phyloP scores from a whole-genome alignment of 2,888 invertebrate species.

The Plemyria rubiginata region DNA sequence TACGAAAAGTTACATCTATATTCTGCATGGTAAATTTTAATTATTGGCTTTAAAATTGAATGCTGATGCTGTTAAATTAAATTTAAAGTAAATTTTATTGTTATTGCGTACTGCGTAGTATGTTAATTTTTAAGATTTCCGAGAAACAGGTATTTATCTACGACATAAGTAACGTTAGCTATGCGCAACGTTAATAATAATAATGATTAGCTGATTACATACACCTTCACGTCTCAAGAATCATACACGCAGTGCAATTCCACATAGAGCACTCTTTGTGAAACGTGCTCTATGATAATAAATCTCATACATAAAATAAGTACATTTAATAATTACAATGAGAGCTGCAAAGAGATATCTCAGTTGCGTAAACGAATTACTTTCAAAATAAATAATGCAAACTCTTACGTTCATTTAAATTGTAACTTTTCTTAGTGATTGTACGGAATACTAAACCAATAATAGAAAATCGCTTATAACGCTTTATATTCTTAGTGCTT shows the following conservation, averaged over 20 bases:
- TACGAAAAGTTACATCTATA: constrained; percentile 11
- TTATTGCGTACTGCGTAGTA: not conserved
- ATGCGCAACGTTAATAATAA: constrained; percentile 2
- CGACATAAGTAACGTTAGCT: not conserved
- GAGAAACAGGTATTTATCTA: not conserved
- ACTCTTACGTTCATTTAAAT: constrained; percentile 24
- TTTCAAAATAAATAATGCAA: constrained; percentile 30
- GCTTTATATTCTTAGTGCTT: constrained; percentile 22
- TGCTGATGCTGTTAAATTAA: constrained; percentile 18
- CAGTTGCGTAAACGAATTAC: constrained; percentile 16
- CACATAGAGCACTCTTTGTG: too few relatives aligned
- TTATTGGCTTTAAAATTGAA: constrained; percentile 22
- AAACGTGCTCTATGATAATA: too few relatives aligned
- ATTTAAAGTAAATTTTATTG: not conserved
- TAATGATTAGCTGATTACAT: constrained; percentile 1
- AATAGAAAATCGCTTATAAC: constrained; percentile 24
- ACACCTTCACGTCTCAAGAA: too few relatives aligned
- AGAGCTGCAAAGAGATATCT: not conserved
- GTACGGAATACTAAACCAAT: constrained; percentile 20
- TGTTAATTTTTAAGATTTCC: not conserved
- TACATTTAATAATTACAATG: not conserved
- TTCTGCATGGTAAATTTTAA: constrained; percentile 22
- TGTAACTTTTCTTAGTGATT: constrained; percentile 15
- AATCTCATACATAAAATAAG: too few relatives aligned
- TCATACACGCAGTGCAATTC: too few relatives aligned